Percentiles rank a stretch among this genome's conserved stretches.
phyloP scores from a whole-genome alignment of 2,113 vertebrate genomes.

The Lutjanus erythropterus region DNA sequence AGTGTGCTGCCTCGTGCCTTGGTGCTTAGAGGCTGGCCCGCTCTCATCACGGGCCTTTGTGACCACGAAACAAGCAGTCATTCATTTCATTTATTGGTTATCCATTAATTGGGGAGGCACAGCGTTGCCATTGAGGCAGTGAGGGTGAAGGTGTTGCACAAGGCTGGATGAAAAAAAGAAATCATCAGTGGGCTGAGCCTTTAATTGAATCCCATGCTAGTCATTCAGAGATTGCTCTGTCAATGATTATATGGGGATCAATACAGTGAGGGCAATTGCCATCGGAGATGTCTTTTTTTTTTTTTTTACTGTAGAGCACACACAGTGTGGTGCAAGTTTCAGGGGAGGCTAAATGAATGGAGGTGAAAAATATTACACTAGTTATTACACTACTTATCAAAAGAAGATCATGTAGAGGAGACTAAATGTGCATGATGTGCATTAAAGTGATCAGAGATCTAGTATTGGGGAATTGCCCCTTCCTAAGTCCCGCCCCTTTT shows the following conservation, averaged over 20 bases:
- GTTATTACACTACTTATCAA: no score
- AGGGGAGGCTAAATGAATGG: no score
- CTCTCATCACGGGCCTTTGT: slow-evolving; percentile 65
- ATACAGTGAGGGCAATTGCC: slow-evolving; percentile 60
- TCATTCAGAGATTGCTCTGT: slow-evolving; percentile 66
- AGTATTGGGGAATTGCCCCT: no score
- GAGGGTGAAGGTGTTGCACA: slow-evolving; percentile 49
- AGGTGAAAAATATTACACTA: no score
- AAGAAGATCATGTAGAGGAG: no score
- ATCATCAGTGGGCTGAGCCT: slow-evolving; percentile 74
- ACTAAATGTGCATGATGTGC: no score
- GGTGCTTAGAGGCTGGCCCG: slow-evolving; percentile 21
- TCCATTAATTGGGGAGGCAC: slow-evolving; percentile 69
- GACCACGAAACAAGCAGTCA: slow-evolving; percentile 47
- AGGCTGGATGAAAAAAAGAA: slow-evolving; percentile 54
- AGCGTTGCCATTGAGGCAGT: slow-evolving; percentile 42
- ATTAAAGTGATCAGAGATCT: no score
- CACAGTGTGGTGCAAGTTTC: no score
- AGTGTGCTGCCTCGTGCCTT: slow-evolving; percentile 65
- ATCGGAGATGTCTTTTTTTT: slow-evolving; percentile 23
- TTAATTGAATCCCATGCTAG: slow-evolving; percentile 71
- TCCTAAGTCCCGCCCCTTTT: no score
- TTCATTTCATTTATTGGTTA: slow-evolving; percentile 78
- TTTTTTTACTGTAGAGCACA: slow-evolving; percentile 19
- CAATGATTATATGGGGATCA: slow-evolving; percentile 83